A percentile compares a stretch with the other conserved stretches of the same genome.
Conservation (phyloP, 2,797 vertebrate species). For the Artibeus lituratus region DNA sequence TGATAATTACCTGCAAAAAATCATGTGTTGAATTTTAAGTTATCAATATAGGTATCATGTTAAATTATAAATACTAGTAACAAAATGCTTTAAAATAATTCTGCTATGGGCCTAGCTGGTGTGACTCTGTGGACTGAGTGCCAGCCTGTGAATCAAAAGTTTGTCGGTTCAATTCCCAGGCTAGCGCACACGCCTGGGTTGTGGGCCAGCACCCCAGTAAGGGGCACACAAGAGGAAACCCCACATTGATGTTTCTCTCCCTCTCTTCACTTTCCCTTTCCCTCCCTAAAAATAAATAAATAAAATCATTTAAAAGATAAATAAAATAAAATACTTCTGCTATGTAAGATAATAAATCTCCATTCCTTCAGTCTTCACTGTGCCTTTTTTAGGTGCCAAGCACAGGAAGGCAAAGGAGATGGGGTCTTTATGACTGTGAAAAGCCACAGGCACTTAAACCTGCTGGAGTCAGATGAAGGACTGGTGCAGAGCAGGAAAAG, state of each 20-base stretch:
- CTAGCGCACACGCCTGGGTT: no score
- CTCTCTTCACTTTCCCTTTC: no score
- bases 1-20: neutral
- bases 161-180: no score
- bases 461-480: neutral
- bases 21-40: neutral
- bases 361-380: neutral
- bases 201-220: no score
- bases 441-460: neutral
- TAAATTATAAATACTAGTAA: neutral
- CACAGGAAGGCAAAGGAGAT: neutral
- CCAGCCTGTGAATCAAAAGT: no score
- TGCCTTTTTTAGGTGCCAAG: neutral
- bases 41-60: neutral
- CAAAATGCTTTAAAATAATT: neutral
- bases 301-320: neutral
- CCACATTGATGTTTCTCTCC: no score
- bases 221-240: no score
- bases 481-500: neutral
- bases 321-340: neutral
- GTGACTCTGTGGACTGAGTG: no score
- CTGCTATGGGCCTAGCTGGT: neutral
- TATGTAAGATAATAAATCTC: neutral
- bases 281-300: no score
- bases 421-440: neutral